Base-by-base conservation (phyloP, 2,113 vertebrate genomes). In the Podilymbus podiceps region DNA sequence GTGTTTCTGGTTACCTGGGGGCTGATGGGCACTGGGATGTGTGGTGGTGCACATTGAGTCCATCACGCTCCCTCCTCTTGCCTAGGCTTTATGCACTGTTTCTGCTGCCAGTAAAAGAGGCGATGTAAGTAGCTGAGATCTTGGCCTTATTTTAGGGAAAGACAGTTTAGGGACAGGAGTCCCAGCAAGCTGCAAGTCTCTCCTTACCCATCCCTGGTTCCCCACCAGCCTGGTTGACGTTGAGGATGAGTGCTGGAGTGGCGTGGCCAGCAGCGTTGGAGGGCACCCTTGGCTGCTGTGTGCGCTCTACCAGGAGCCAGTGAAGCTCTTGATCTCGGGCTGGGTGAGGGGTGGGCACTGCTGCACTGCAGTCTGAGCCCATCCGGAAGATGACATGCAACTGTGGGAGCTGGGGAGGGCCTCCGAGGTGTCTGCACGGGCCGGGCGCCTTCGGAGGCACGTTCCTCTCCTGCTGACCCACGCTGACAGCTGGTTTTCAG, bases 401-500 rank as follows among this genome's bases (percentile, higher is more conserved):
- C 0, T 10, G 56, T 47, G 68, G 64, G 68, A 69, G 19, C 56
- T 1, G 0, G 44, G 53, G 71, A 20, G 31, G 40, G 63, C 72
- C 58, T 88, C 83, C 0, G 9, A 82, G 79, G 30, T 49, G 63
- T 33, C 69, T 53, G 71, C 38, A 28, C 0, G 1, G 58, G 15
- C 63, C 59, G 10, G 20, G 30, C 3, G 22, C 84, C 96, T 91
- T 64, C 5, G 15, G 0, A 1, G 72, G 55, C 64, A 22, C 31
- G 0, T 89, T 68, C 52, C 2, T 88, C 78, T 88, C 85, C 81
- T 1, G 0, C 58, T 90, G 92, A 94, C 84, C 62, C 84, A 69
- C 52, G 12, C 80, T 93, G 95, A 93, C 96, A 91, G 90, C 85
- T 83, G 69, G 35, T 85, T 96, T 89, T 79, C 89, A 56, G 69